Evolutionary conservation across 2,797 vertebrate genomes (phyloP).

Genomic region (Spea hammondii): DNA sequence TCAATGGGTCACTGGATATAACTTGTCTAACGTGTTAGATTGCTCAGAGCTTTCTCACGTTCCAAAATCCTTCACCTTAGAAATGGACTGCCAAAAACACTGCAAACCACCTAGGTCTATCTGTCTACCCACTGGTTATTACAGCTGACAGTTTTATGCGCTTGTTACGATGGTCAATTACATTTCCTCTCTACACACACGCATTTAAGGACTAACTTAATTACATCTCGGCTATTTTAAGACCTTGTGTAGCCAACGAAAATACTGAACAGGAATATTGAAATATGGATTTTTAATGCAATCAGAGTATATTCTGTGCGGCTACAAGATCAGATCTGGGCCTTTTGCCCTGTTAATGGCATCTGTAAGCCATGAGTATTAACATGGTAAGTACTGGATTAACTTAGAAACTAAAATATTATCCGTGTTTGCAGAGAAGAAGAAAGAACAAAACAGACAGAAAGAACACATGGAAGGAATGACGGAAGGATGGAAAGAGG

Average conservation of each 20-base stretch:
- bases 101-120: not conserved
- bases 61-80: slow-evolving; percentile 10
- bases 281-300: too few species aligned
- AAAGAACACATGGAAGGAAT: too few species aligned
- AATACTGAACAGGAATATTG: not conserved
- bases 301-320: too few species aligned
- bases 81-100: slow-evolving; percentile 3
- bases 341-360: too few species aligned
- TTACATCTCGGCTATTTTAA: not conserved
- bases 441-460: too few species aligned
- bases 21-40: slow-evolving; percentile 29
- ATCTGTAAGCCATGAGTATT: too few species aligned
- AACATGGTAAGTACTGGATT: too few species aligned
- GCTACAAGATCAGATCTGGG: too few species aligned
- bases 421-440: too few species aligned
- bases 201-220: slow-evolving; percentile 1
- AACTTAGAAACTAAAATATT: too few species aligned
- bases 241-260: not conserved
- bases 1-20: slow-evolving; percentile 23
- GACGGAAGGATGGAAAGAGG: too few species aligned
- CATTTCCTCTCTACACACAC: not conserved
- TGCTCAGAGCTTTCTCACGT: slow-evolving; percentile 10
- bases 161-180: not conserved
- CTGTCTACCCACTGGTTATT: slow-evolving; percentile 2
- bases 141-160: not conserved